Base-by-base conservation (phyloP, 2,797 vertebrate species). In the Lepilemur septentrionalis region DNA sequence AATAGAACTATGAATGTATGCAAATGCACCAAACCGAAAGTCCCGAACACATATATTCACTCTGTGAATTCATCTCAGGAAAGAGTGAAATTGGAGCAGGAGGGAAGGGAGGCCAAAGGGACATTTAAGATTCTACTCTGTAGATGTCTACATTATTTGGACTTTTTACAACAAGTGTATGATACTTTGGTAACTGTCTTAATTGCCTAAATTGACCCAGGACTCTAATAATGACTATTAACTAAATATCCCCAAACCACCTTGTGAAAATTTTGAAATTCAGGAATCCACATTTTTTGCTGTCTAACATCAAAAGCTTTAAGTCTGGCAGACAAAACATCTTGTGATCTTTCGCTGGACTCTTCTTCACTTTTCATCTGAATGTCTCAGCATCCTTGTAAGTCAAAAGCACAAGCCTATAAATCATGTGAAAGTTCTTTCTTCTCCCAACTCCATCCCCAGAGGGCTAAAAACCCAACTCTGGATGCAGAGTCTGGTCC, bases 351-450 rank as follows among this genome's bases (percentile, higher is more conserved):
- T 85, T 91, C 38, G 78, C 4, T 55, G 57, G 52, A 70, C 28
- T 89, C 84, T 95, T 94, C 93, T 76, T 41, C 57, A 41, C 65
- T 96, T 95, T 81, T 95, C 82, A 67, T 96, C 72, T 95, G 91
- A 95, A 83, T 61, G n/a, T 75, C 83, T 89, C 69, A 18, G 41
- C 85, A 89, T 89, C 82, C 84, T 73, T 72, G 12, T 86, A 80
- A 85, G 59, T 86, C 76, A 90, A 79, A 93, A 6, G 55, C 96
- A 96, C 88, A 96, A 85, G 93, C 15, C 88, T 72, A 25, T 67
- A 89, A 91, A 96, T 95, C 75, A 93, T 93, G 91, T 93, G 94
- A 93, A 92, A 72, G 14, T 67, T 80, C 97, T 96, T 96, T 96
- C 84, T 96, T 94, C 86, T 93, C 90, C 82, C 82, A 91, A 35